Evolutionary conservation across 2,797 vertebrate species (phyloP).

Genomic region (Telmatherina bonti): DNA sequence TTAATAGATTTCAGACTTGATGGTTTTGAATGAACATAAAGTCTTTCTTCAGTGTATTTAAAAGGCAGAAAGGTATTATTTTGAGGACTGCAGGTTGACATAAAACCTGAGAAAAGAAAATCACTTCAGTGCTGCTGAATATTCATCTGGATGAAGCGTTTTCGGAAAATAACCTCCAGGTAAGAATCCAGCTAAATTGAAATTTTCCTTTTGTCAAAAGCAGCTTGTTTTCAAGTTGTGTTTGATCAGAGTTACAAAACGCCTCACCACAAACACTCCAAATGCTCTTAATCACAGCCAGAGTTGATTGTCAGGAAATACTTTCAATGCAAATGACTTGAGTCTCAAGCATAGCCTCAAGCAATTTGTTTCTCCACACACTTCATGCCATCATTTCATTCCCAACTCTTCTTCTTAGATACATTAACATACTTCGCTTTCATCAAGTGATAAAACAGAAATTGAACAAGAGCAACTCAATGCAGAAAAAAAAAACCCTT

Average conservation of each 20-base stretch:
- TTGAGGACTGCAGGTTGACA: background rate
- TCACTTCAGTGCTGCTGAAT: slow-evolving; percentile 13
- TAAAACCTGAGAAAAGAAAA: slow-evolving; percentile 25
- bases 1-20: background rate
- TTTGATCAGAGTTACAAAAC: slow-evolving; percentile 47
- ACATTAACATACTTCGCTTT: background rate
- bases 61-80: background rate
- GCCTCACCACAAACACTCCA: slow-evolving; percentile 40
- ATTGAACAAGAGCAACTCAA: background rate
- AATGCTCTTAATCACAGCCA: slow-evolving; percentile 37
- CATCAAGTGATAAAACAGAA: slow-evolving; percentile 4
- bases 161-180: slow-evolving; percentile 40
- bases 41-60: background rate
- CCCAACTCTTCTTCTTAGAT: background rate
- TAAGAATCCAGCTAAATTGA: slow-evolving; percentile 53
- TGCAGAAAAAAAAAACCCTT: too few relatives aligned
- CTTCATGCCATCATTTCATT: slow-evolving; percentile 16
- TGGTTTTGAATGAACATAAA: background rate
- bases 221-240: slow-evolving; percentile 15
- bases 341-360: slow-evolving; percentile 13
- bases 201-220: slow-evolving; percentile 17
- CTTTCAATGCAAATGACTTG: slow-evolving; percentile 26
- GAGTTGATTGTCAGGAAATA: slow-evolving; percentile 36
- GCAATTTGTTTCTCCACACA: slow-evolving; percentile 19
- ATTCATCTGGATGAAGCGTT: slow-evolving; percentile 34